These are phyloP conservation scores for Exephanes ischioxanthus DNA, from an alignment of 2,888 invertebrate species.

Conservation along the genomic window DNA sequence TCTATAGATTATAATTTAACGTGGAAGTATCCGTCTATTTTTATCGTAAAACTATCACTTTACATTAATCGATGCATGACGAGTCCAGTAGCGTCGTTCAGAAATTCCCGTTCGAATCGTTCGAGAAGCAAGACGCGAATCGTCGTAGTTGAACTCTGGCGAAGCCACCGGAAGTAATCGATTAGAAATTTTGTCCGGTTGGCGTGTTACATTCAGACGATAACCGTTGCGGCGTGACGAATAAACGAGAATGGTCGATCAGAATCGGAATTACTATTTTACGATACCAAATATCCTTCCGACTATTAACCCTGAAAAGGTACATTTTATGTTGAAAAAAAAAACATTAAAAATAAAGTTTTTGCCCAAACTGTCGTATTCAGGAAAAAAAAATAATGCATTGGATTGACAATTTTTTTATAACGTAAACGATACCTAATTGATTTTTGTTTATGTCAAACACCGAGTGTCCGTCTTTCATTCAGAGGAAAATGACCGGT, in stretches of 20 bases:
- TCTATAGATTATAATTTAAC: background rate
- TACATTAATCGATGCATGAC: slow-evolving; percentile 49
- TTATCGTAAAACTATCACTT: slow-evolving; percentile 1
- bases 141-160: slow-evolving; percentile 42
- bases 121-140: slow-evolving; percentile 55
- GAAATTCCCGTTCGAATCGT: slow-evolving; percentile 51
- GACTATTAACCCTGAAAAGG: background rate
- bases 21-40: background rate
- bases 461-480: background rate
- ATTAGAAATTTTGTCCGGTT: slow-evolving; percentile 58
- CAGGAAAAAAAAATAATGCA: no score
- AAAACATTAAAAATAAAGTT: no score
- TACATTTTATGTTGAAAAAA: background rate
- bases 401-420: no score
- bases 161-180: slow-evolving; percentile 55
- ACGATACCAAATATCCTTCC: background rate
- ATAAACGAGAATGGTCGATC: slow-evolving; percentile 19
- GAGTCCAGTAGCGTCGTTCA: slow-evolving; percentile 26
- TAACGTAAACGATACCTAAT: no score
- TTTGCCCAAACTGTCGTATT: no score
- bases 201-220: slow-evolving; percentile 20
- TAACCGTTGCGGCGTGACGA: slow-evolving; percentile 10
- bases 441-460: no score
- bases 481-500: background rate
- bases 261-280: background rate